Evolutionary conservation across 2,797 vertebrate genomes (phyloP).

Genomic region (Trachops cirrhosus): DNA sequence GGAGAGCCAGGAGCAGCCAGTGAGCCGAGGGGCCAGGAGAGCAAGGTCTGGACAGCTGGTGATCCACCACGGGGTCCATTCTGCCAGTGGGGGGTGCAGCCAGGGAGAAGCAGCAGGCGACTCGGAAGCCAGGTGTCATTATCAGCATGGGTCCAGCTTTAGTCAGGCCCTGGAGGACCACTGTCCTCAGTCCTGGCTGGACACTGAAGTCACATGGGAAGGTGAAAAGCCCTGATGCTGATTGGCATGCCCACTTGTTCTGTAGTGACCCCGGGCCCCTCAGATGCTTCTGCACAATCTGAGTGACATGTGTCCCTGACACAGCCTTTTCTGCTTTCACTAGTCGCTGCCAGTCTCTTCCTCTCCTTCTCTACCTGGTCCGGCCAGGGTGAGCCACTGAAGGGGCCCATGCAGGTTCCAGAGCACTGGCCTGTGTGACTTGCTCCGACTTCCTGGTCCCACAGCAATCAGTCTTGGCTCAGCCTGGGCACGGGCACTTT

Average conservation of each 20-base stretch:
- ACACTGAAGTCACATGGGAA: not conserved
- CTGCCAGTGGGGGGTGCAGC: not conserved
- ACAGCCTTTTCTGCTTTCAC: not conserved
- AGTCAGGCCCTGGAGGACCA: fast-evolving
- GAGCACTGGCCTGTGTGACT: not conserved
- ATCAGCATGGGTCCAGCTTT: too few species aligned
- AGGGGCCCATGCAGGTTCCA: not conserved
- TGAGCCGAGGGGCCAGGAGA: not conserved
- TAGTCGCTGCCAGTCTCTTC: not conserved
- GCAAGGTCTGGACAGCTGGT: not conserved
- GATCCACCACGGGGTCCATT: too few species aligned
- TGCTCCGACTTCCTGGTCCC: not conserved
- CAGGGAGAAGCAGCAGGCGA: not conserved
- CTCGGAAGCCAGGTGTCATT: not conserved
- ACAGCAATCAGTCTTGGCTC: not conserved
- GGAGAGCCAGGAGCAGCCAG: not conserved
- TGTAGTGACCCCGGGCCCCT: not conserved
- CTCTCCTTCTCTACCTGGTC: not conserved
- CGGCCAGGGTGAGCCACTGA: too few species aligned
- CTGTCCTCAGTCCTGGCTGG: not conserved
- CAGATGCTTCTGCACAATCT: not conserved
- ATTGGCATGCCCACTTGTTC: not conserved
- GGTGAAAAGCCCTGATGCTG: not conserved
- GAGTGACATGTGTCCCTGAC: not conserved
- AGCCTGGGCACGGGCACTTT: not conserved